These are phyloP conservation scores for Drosophila busckii DNA, from an alignment of 1,140 invertebrate genomes.

Conservation along the genomic window DNA sequence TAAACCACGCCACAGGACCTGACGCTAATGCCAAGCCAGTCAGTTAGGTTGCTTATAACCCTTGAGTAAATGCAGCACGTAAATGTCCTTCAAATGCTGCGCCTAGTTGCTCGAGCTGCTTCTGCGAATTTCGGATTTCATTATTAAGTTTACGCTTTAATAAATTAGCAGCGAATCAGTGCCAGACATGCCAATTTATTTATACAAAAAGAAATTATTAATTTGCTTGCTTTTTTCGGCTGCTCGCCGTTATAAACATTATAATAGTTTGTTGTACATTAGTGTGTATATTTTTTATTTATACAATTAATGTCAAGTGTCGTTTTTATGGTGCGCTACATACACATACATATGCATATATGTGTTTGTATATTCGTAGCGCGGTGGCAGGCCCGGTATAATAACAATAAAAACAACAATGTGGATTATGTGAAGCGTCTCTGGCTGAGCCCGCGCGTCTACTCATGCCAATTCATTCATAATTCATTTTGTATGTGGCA, in stretches of 20 bases:
- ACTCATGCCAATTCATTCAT: slow-evolving; percentile 59
- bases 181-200: too few species aligned
- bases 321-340: slow-evolving; percentile 7
- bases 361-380: not conserved
- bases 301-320: slow-evolving; percentile 15
- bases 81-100: slow-evolving; percentile 34
- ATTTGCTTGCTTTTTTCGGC: too few species aligned
- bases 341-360: too few species aligned
- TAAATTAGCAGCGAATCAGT: too few species aligned
- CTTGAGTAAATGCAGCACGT: slow-evolving; percentile 29
- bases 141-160: too few species aligned
- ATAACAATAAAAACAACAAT: slow-evolving; percentile 2
- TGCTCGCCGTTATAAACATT: too few species aligned
- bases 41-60: slow-evolving; percentile 48
- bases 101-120: too few species aligned
- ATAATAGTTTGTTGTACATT: too few species aligned
- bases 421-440: slow-evolving; percentile 8
- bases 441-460: slow-evolving; percentile 1
- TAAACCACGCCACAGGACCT: slow-evolving; percentile 40
- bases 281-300: too few species aligned
- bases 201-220: too few species aligned
- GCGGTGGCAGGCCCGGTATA: slow-evolving; percentile 1
- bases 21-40: slow-evolving; percentile 19
- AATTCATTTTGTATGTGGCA: slow-evolving; percentile 72
- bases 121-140: too few species aligned